Conservation (phyloP, 2,888 invertebrate genomes). For the Drosophila parthenogenetica region DNA sequence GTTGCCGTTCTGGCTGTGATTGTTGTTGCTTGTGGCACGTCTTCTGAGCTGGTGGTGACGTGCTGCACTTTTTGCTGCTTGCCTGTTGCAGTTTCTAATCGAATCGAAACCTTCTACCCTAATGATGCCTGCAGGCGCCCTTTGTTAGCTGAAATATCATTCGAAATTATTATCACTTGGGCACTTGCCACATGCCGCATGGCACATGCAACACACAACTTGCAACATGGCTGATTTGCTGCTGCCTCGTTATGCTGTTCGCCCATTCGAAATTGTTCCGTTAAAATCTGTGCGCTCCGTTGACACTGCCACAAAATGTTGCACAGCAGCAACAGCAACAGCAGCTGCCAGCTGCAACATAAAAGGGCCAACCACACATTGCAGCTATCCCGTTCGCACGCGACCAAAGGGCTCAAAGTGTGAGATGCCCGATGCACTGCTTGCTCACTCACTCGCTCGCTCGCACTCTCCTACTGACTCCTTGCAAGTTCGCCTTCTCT, state of each 20-base stretch:
- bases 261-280: constrained; percentile 79
- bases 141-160: constrained; percentile 75
- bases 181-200: constrained; percentile 15
- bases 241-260: constrained; percentile 49
- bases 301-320: constrained; percentile 74
- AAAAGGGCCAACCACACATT: constrained; percentile 37
- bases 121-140: constrained; percentile 71
- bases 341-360: constrained; percentile 44
- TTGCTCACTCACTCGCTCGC: neutral
- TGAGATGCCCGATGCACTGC: constrained; percentile 4
- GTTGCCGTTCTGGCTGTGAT: constrained; percentile 18
- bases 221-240: constrained; percentile 61
- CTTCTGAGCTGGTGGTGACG: constrained; percentile 30
- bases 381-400: constrained; percentile 31
- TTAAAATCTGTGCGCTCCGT: constrained; percentile 78
- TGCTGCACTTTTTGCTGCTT: constrained; percentile 74
- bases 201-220: constrained; percentile 53
- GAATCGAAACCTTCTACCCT: constrained; percentile 85
- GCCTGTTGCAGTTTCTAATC: constrained; percentile 84
- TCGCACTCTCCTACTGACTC: neutral
- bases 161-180: constrained; percentile 36
- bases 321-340: constrained; percentile 63
- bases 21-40: constrained; percentile 5
- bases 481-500: neutral
- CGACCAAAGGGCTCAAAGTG: constrained; percentile 18